Base-by-base conservation (phyloP, 2,113 vertebrate species). In the Columba janthina region DNA sequence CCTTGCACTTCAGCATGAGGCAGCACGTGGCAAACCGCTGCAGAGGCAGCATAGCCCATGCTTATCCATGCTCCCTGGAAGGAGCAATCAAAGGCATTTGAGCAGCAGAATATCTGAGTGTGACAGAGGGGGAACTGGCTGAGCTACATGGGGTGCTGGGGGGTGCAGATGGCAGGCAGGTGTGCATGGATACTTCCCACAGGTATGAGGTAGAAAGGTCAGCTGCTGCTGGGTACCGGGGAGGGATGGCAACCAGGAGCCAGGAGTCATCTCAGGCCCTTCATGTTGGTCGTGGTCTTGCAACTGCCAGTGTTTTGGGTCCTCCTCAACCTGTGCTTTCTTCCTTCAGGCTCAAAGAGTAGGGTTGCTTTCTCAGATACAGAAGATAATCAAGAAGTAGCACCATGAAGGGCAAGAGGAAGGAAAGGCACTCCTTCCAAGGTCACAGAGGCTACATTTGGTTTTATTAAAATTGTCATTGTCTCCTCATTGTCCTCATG, bases 61-160 rank as follows among this genome's bases (percentile, higher is more conserved):
- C 36, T 38, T 72, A 57, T 66, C 53, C 31, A 2, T 34, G 42
- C 26, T 71, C 11, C 29, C 19, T 87, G 26, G 38, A 25, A 64
- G 26, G 38, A 44, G 7, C n/a, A 22, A 4, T 67, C 38, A 21
- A 5, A 12, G n/a, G 36, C 28, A 4, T 64, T 44, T 57, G 36
- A 34, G 77, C 20, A 28, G 56, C 28, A 29, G 36, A 64, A 32
- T 44, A 32, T 38, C 56, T 21, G 61, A 36, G 11, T 18, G 29
- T 40, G 40, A 42, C 20, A 22, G 15, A 64, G 31, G 8, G 36
- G 7, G 15, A 17, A 11, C 40, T 66, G 26, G 22, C 26, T 24
- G 38, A 69, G 15, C 15, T 24, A 1, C 0, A 0, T 38, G 28
- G 28, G 17, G 10, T 31, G 48, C 1, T 0, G 6, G 7, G 4